Base-by-base conservation (phyloP, 2,888 invertebrate genomes). In the Dicranocentrus wangi region DNA sequence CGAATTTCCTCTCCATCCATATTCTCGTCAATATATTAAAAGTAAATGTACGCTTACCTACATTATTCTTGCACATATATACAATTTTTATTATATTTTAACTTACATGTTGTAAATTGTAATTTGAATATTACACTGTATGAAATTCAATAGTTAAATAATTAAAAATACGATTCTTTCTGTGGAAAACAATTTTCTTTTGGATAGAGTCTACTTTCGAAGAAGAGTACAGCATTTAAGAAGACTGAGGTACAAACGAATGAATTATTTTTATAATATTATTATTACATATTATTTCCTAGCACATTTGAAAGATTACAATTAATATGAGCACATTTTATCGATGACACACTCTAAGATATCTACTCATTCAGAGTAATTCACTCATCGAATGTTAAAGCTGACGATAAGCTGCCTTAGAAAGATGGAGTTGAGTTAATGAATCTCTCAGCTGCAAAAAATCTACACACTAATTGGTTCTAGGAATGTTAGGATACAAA, bases 101-200 rank as follows among this genome's bases (percentile, higher is more conserved):
- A 13, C 39, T 39, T n/a, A 47, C 47, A 3, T 39, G n/a, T 47
- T 47, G 17, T 15, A 47, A 51, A 2, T 51, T 51, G 39, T 13
- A 39, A 19, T 17, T 51, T 17, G 17, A 51, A n/a, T n/a, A 51
- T 51, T 51, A 51, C 8, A 17, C 3, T n/a, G 15, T 51, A 19
- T 51, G 19, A 8, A 58, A 25, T 58, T 58, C 27, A 15, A 32
- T 32, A 32, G 3, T 25, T 32, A 61, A 28, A 61, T 61, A 61
- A 61, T 61, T 61, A 61, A 61, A 61, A 61, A 61, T 32, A 61
- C 61, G 17, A n/a, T 17, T 61, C 32, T 61, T 32, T 61, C n/a
- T 53, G 2, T 47, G n/a, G 47, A 10, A 47, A 47, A 47, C n/a
- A 10, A n/a, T 32, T 47, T 10, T 47, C 47, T 10, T 47, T 10